Conservation (phyloP, 2,113 vertebrate genomes). For the Pleuronectes platessa region DNA sequence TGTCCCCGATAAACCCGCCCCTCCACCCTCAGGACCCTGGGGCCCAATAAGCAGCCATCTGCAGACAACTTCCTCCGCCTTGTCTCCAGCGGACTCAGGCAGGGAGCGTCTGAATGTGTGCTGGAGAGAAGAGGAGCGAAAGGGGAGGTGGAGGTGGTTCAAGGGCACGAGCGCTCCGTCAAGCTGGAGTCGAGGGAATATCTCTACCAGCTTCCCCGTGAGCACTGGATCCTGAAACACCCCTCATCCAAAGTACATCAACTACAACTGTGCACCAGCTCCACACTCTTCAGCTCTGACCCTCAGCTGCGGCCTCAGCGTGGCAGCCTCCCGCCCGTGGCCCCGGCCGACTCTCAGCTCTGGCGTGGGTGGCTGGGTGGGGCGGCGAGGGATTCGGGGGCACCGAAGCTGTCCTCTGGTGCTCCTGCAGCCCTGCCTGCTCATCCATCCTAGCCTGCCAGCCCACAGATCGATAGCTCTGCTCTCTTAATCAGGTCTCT, state of each 20-base stretch:
- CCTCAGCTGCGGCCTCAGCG: conserved; percentile 40
- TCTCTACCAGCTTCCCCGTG: conserved; percentile 38
- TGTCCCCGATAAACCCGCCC: conserved; percentile 51
- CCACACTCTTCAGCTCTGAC: conserved; percentile 34
- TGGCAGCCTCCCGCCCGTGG: conserved; percentile 47
- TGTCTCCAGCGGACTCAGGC: conserved; percentile 73
- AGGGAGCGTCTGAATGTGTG: conserved; percentile 50
- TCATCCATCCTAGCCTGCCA: conserved; percentile 83
- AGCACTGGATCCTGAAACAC: conserved; percentile 40
- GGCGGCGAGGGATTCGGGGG: conserved; percentile 50
- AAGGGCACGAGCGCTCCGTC: conserved; percentile 80
- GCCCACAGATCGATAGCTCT: conserved; percentile 81
- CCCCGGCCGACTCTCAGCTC: conserved; percentile 45
- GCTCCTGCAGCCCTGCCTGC: conserved; percentile 73
- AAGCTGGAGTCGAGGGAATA: conserved; percentile 74
- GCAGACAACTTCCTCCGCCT: conserved; percentile 79
- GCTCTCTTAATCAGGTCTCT: conserved; percentile 87
- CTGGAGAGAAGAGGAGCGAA: conserved; percentile 15
- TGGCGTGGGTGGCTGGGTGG: conserved; percentile 67
- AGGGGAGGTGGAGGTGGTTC: conserved; percentile 66
- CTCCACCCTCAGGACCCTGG: conserved; percentile 67
- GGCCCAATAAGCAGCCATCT: conserved; percentile 86
- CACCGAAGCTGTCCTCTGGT: conserved; percentile 75
- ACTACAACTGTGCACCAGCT: conserved; percentile 21
- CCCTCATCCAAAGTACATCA: conserved; percentile 1